phyloP scores from a whole-genome alignment of 92 coral and sea anemone species.

The Isaurus tuberculatus region DNA sequence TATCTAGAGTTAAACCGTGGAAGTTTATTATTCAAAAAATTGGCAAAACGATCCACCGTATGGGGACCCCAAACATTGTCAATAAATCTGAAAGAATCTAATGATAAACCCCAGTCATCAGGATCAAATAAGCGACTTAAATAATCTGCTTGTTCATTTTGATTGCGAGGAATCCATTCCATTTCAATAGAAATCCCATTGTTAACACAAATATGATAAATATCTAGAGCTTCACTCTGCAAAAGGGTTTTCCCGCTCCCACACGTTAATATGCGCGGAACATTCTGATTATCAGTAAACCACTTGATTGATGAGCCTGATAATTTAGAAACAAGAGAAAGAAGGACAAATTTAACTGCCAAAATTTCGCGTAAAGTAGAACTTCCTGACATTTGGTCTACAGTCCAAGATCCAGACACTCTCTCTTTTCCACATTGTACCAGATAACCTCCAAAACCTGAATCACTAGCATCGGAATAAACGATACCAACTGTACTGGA shows the following conservation, averaged over 20 bases:
- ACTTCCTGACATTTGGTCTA: slow-evolving; percentile 47
- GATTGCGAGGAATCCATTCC: slow-evolving; percentile 63
- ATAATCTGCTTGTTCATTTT: slow-evolving; percentile 60
- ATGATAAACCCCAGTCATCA: slow-evolving; percentile 69
- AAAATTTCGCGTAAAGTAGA: slow-evolving; percentile 62
- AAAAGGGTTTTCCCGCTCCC: slow-evolving; percentile 56
- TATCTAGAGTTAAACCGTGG: slow-evolving; percentile 68
- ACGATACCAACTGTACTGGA: slow-evolving; percentile 70
- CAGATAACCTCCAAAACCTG: slow-evolving; percentile 67
- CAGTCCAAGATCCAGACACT: slow-evolving; percentile 60
- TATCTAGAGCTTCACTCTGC: slow-evolving; percentile 50
- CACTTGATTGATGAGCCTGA: slow-evolving; percentile 68
- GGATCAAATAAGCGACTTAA: slow-evolving; percentile 60
- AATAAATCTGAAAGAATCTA: slow-evolving; percentile 15
- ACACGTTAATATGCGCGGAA: slow-evolving; percentile 61
- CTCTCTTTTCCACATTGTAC: slow-evolving; percentile 61
- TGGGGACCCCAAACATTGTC: slow-evolving; percentile 71
- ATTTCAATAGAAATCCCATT: slow-evolving; percentile 30
- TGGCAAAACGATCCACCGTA: slow-evolving; percentile 61
- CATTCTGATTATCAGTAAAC: slow-evolving; percentile 72
- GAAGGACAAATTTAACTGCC: slow-evolving; percentile 64
- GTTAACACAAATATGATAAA: neutral
- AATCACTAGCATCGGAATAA: slow-evolving; percentile 66
- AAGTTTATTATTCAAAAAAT: slow-evolving; percentile 47
- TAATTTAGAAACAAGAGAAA: slow-evolving; percentile 54